These are phyloP conservation scores for Ranitomeya variabilis DNA, from an alignment of 2,113 vertebrate genomes.

Conservation along the genomic window DNA sequence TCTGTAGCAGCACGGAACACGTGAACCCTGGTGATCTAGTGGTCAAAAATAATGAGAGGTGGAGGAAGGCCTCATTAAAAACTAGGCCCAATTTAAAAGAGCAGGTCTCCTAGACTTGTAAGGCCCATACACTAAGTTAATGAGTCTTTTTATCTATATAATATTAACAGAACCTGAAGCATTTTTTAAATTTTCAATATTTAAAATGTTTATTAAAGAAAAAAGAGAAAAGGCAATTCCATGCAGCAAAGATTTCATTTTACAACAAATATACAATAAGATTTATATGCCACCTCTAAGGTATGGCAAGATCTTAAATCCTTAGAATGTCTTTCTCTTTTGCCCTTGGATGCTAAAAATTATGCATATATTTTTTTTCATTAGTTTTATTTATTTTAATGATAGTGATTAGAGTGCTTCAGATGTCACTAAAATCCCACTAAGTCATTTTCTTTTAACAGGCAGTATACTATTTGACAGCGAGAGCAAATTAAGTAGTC, in stretches of 20 bases:
- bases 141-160: background rate
- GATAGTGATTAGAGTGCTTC: background rate
- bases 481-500: slow-evolving; percentile 6
- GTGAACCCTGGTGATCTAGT: no score
- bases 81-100: no score
- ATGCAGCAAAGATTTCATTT: no score
- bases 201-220: no score
- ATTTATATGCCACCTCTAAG: no score
- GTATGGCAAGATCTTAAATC: no score
- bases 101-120: no score
- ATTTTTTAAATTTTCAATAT: background rate
- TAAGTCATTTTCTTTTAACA: background rate
- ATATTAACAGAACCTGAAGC: background rate
- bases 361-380: background rate
- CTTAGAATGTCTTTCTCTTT: background rate
- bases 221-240: no score
- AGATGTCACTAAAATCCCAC: background rate
- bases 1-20: no score
- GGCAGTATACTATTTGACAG: background rate
- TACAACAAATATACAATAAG: no score
- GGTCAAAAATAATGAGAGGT: no score
- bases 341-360: background rate
- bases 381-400: background rate
- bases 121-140: background rate
- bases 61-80: no score